phyloP scores from a whole-genome alignment of 92 coral and sea anemone genomes.

The Phenganax stokvisi region DNA sequence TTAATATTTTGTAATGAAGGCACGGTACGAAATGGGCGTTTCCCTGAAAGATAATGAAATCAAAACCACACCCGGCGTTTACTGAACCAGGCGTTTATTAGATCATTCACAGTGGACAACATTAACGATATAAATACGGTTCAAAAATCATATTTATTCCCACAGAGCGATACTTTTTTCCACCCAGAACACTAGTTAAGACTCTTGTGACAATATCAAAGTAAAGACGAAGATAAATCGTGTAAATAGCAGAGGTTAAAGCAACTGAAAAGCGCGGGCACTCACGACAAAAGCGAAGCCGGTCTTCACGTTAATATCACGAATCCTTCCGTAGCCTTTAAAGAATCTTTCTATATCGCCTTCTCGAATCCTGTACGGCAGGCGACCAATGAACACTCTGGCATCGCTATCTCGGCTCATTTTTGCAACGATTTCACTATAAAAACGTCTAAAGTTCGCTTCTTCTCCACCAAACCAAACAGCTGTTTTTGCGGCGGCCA shows the following conservation, averaged over 20 bases:
- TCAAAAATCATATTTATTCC: no score
- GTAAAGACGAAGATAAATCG: not conserved
- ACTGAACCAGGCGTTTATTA: no score
- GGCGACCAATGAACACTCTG: conserved; percentile 90
- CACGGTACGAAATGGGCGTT: no score
- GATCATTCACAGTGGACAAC: no score
- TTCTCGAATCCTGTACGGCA: conserved; percentile 68
- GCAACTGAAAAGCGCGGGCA: not conserved
- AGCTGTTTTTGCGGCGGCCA: not conserved
- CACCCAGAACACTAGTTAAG: no score
- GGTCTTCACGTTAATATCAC: conserved; percentile 83
- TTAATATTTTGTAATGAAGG: no score
- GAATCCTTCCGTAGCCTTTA: conserved; percentile 84
- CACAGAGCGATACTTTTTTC: no score
- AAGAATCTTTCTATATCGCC: conserved; percentile 79
- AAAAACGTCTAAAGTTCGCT: not conserved
- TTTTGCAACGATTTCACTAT: not conserved
- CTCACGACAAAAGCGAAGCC: conserved; percentile 98
- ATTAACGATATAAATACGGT: no score
- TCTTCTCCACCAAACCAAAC: not conserved
- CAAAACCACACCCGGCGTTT: no score
- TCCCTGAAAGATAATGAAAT: no score
- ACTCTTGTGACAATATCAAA: no score
- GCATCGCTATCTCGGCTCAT: conserved; percentile 92
- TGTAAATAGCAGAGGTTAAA: not conserved